Evolutionary conservation across 2,797 vertebrate species (phyloP), one percentile per base, ranked within the genome.

Genomic region (Scolopax rusticola): DNA sequence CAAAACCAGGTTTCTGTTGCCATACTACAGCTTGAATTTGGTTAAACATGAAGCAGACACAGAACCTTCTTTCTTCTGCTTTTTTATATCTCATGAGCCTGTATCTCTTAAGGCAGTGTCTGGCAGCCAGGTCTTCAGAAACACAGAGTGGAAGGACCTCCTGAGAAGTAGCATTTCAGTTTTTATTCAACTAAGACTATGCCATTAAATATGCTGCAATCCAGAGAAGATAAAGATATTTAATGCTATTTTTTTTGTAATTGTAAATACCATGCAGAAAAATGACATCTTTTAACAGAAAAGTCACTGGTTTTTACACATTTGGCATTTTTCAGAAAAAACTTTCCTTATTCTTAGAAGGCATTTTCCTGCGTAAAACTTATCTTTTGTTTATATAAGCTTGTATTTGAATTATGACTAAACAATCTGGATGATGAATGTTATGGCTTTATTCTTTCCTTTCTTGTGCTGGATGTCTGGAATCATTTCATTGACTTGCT

Each of bases 71-170:
- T 87, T 27, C 16, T 53, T 76, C 51, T 68, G 13, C 2, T 21
- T 36, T 68, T 54, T 73, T 59, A 0, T 56, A 28, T 63, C 36
- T n/a, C 3, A 0, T 6, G 9, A 36, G 4, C 82, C 59, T 11
- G 0, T 43, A 18, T 24, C 11, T 27, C 61, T 23, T 20, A 25
- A 25, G 19, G 78, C 15, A n/a, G 9, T 5, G 21, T 40, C 24
- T 4, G 4, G 41, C 56, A 71, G 41, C 1, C 0, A 61, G 38
- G 32, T 33, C 32, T 48, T 60, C 38, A 8, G 24, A 82, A 68
- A 28, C 57, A 15, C 3, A 33, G 30, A 10, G 8, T 28, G 43
- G 47, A 87, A 84, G 24, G 25, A 25, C 57, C 51, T 59, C 65
- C n/a, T 33, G 43, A 60, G 38, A 61, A 60, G 32, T 6, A 43